Conservation (phyloP, 2,888 invertebrate genomes). For the Scaeva pyrastri region DNA sequence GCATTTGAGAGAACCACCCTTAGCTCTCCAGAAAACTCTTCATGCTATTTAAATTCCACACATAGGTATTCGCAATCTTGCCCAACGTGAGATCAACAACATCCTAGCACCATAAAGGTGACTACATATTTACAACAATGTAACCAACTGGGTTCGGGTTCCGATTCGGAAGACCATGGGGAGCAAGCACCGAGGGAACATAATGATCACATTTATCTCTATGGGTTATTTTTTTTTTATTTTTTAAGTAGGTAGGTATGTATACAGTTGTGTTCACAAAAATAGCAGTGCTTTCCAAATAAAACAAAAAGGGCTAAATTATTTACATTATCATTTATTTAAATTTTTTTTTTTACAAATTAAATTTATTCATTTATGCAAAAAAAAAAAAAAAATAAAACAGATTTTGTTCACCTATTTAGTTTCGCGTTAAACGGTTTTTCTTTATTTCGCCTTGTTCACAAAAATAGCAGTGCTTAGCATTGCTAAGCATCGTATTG, state of each 20-base stretch:
- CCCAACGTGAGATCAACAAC: conserved; percentile 61
- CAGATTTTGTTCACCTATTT: too few relatives aligned
- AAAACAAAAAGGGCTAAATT: too few relatives aligned
- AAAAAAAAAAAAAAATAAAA: too few relatives aligned
- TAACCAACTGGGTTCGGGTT: conserved; percentile 39
- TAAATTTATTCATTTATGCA: too few relatives aligned
- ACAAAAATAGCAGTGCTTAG: too few relatives aligned
- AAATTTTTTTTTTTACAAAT: too few relatives aligned
- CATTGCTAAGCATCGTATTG: too few relatives aligned
- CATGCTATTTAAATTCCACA: conserved; percentile 26
- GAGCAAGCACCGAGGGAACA: conserved; percentile 48
- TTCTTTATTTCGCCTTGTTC: too few relatives aligned
- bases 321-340: too few relatives aligned
- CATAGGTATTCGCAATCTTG: conserved; percentile 30
- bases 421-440: too few relatives aligned
- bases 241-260: conserved; percentile 1
- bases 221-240: conserved; percentile 37
- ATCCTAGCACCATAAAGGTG: conserved; percentile 7
- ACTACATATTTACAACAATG: conserved; percentile 35
- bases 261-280: too few relatives aligned
- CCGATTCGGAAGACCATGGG: conserved; percentile 37
- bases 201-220: conserved; percentile 70
- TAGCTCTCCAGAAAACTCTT: neutral
- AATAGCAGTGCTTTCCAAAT: too few relatives aligned
- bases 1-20: conserved; percentile 2